phyloP scores from a whole-genome alignment of 2,113 vertebrate genomes.

The Dasyornis broadbenti region DNA sequence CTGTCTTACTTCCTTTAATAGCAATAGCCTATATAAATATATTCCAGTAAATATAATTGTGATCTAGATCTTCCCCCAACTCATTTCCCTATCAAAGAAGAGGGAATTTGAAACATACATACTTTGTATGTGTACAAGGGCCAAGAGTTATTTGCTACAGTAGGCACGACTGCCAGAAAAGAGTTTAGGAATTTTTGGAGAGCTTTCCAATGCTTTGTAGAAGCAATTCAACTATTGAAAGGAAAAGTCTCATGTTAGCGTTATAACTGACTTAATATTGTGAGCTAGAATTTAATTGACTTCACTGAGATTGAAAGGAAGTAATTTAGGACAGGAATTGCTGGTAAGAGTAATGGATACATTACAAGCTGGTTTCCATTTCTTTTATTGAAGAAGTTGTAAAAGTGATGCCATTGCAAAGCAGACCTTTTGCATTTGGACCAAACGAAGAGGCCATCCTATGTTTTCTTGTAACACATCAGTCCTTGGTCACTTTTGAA shows the following conservation, averaged over 20 bases:
- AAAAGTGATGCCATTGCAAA: neutral
- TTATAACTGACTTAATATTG: neutral
- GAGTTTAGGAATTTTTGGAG: neutral
- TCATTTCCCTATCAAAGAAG: neutral
- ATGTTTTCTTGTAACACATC: neutral
- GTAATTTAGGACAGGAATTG: neutral
- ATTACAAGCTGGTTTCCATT: neutral
- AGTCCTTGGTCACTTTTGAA: neutral
- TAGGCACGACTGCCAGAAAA: neutral
- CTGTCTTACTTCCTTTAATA: neutral
- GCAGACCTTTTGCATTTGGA: neutral
- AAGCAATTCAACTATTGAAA: neutral
- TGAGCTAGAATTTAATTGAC: neutral
- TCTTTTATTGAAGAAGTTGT: neutral
- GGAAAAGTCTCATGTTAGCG: neutral
- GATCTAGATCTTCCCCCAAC: neutral
- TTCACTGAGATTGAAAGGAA: neutral
- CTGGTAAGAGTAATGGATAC: neutral
- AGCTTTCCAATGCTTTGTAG: neutral
- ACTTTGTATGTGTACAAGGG: neutral
- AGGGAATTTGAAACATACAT: neutral
- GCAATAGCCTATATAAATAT: neutral
- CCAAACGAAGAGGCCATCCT: neutral
- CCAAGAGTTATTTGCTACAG: neutral
- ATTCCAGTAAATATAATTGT: neutral